Base-by-base conservation (phyloP, 2,797 vertebrate genomes). In the Jordanella pulchra region DNA sequence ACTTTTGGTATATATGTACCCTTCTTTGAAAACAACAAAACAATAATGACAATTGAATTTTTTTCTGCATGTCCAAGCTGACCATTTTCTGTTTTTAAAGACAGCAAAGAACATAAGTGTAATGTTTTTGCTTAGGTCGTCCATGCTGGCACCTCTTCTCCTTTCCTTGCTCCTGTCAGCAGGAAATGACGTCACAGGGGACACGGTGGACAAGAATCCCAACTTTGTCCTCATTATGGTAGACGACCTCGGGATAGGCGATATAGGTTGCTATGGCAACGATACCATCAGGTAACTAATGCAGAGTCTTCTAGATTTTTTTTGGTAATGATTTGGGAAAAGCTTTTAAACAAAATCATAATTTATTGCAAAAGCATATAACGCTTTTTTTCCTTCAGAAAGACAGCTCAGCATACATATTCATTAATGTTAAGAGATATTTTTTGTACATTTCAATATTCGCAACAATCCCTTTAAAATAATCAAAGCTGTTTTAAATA, bases 241-340 rank as follows among this genome's bases (percentile, higher is more conserved):
- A 0, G 97, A 98, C 21, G 96, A 98, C 73, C 89, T 97, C 32
- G 97, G 97, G 42, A 96, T 97, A 0, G 96, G 96, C 28, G 96
- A 98, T 53, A 12, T 97, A 10, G 96, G 97, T 11, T 97, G 96
- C 88, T 97, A 96, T 17, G 97, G 97, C 39, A 99, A 99, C 69
- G 67, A 89, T 65, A 97, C 95, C 3, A 88, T 99, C 77, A 97
- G 96, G 97, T 96, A 89, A 82, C 73, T 67, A 1, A 10, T 18
- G 14, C 30, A 28, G 17, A 28, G n/a, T 18, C 13, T 13, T n/a
- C 14, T n/a, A 44, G 35, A 0, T 3, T 39, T 42, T 42, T 63
- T 17, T 25, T 6, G 23, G 21, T 42, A 42, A 42, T n/a, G 4
- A 63, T 42, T 7, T 9, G 23, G 7, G 21, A 63, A 63, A 44